Evolutionary conservation across 2,888 invertebrate genomes (phyloP), one percentile per base, ranked within the genome.

Genomic region (Gryllus longicercus): DNA sequence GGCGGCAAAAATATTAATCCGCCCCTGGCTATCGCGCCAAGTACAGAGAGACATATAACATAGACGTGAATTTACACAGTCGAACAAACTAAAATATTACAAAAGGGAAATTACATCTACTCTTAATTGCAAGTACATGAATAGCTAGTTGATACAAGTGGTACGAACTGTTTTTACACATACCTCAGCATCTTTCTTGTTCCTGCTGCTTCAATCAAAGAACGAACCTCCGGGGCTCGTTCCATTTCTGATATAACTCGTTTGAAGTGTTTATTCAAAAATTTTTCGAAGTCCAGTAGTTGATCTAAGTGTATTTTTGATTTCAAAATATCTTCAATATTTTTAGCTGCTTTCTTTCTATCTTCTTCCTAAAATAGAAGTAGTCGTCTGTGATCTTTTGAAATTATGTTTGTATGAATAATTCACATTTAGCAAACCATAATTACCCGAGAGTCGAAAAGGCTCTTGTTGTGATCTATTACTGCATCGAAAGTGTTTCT

Each of bases 231-330:
- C 63, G 63, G 63, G 8, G n/a, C n/a, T 14, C 16, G 14, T 18
- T 18, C n/a, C 3, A 63, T 63, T 63, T 63, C 63, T 0, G 14
- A 3, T 8, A 8, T 11, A 14, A 63, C 63, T n/a, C 16, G 14
- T n/a, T 63, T 63, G 63, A 63, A 63, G n/a, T 63, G 63, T 63
- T 63, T 63, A n/a, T 63, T 63, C 63, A 63, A 14, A n/a, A 63
- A 63, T n/a, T 63, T 63, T 63, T 63, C 16, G 63, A 63, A 63
- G 16, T 63, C n/a, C 1, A 63, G 63, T n/a, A 63, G n/a, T 18
- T 63, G 16, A 14, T 63, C n/a, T 14, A 63, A 18, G 63, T 63
- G 63, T 18, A 63, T n/a, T 63, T 63, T 16, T 63, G 14, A 14
- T 18, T 63, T 63, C 8, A 63, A n/a, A 63, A 63, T 16, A 18